Base-by-base conservation (phyloP, 2,797 vertebrate genomes). In the Rhinichthys osculus region DNA sequence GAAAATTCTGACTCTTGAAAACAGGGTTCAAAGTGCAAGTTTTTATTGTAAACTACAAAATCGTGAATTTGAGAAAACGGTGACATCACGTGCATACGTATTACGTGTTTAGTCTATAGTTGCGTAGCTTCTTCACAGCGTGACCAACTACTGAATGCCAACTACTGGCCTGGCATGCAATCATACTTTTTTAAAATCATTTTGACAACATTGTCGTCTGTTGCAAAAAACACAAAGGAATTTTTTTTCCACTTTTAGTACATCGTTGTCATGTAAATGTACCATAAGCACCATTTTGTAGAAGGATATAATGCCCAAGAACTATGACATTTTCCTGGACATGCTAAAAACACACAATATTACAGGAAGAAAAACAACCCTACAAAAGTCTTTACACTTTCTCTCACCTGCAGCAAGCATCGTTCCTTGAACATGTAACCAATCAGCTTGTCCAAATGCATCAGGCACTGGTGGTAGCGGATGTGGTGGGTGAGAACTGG, bases 401-500 rank as follows among this genome's bases (percentile, higher is more conserved):
- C 42, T 13, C 13, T 88, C 90, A 99, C 98, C 98, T 99, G 98
- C 47, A 99, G 95, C 87, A 99, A 95, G 91, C 97, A 98, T 86
- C 98, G 97, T 50, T 99, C 98, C 91, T 95, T 97, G 90, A 99
- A 99, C 90, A 95, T 94, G 86, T 99, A 99, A 85, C 98, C 98
- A 57, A 99, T 98, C 93, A 99, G 89, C 82, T 96, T 94, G 90
- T 99, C 98, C 95, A 99, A 93, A 93, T 99, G 97, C 97, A 98
- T 99, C 86, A 99, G 95, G 85, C 98, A 99, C 88, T 98, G 97
- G 91, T 99, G 98, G 93, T 99, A 99, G 19, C 98, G 97, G 86
- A 99, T 98, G 9, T 99, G 98, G 92, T 99, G 98, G 47, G 98
- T 99, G 86, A 99, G 95, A 70, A 99, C 98, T 0, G 98, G 98